Percentiles rank a stretch among this genome's conserved stretches.
phyloP scores from a whole-genome alignment of 2,113 vertebrate species.

The Vulpes ferrilata region DNA sequence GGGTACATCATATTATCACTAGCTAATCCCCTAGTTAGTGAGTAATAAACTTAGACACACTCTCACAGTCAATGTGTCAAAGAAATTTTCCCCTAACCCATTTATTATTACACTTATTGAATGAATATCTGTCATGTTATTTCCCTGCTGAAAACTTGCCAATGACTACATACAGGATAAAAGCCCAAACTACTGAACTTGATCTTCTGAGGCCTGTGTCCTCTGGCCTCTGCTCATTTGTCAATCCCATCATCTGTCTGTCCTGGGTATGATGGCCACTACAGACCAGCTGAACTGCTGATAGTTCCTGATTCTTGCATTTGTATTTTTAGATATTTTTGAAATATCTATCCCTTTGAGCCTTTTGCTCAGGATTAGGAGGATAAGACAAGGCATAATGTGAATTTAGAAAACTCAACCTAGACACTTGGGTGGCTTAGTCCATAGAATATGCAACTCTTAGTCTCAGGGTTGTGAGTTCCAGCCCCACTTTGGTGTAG shows the following conservation, averaged over 20 bases:
- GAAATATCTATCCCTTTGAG: background rate
- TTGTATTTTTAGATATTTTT: conserved; percentile 8
- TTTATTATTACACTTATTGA: conserved; percentile 41
- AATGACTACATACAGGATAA: background rate
- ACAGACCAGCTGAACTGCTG: background rate
- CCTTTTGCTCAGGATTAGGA: background rate
- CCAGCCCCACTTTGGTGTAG: background rate
- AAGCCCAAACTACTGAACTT: background rate
- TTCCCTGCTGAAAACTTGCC: conserved; percentile 40
- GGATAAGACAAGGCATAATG: background rate
- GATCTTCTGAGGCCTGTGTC: background rate
- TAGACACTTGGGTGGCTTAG: background rate
- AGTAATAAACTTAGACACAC: conserved; percentile 13
- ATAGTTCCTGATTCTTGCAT: background rate
- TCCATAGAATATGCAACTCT: background rate
- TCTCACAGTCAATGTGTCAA: conserved; percentile 13
- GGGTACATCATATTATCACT: background rate
- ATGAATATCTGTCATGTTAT: conserved; percentile 21
- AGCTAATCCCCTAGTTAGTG: conserved; percentile 26
- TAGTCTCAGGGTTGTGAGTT: background rate
- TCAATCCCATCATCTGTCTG: background rate
- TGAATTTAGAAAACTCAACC: background rate
- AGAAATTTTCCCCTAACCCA: conserved; percentile 29
- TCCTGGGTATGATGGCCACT: background rate
- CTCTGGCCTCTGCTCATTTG: background rate